Evolutionary conservation across 2,888 invertebrate genomes (phyloP), one percentile per base, ranked within the genome.

Genomic region (Oscheius sp.): DNA sequence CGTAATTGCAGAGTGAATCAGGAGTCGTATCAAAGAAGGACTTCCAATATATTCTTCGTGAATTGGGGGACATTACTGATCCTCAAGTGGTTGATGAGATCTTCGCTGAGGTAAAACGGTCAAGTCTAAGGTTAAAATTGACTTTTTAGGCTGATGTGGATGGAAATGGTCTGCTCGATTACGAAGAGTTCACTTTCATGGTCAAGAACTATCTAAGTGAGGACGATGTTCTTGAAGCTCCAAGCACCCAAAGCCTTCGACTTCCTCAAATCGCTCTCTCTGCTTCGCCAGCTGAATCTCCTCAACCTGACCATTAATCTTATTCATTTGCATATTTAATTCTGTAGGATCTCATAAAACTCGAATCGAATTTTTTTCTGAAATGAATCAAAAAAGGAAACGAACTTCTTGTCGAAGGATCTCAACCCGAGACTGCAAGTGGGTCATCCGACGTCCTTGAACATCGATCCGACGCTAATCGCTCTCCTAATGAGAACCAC

Each of bases 171-270:
- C 75, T 85, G 23, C 82, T 85, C 31, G 85, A 86, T 67, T 84
- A 76, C 65, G 84, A 86, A 71, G 85, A 85, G 73, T 86, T 85
- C 73, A 71, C 80, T n/a, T 83, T 80, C 68, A 80, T 85, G 78
- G 83, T 84, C 55, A 78, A 80, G 53, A 86, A 83, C 57, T 85
- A 85, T 63, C 73, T 86, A 70, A 82, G 80, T 15, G 85, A 85
- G 65, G 85, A 86, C 27, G 85, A 85, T 71, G 79, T 85, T 37
- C 12, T 55, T 2, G 55, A 55, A n/a, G 17, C 37, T 5, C 45
- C 48, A 15, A 17, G 20, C 5, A 31, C 4, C n/a, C 50, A 46
- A n/a, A 25, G 10, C 27, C 37, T 55, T 8, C 55, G 55, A 34
- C 15, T 42, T 45, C 42, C 39, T 6, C 23, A 42, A 45, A n/a